Evolutionary conservation across 2,113 vertebrate genomes (phyloP).

Genomic region (Rhodinocichla rosea): DNA sequence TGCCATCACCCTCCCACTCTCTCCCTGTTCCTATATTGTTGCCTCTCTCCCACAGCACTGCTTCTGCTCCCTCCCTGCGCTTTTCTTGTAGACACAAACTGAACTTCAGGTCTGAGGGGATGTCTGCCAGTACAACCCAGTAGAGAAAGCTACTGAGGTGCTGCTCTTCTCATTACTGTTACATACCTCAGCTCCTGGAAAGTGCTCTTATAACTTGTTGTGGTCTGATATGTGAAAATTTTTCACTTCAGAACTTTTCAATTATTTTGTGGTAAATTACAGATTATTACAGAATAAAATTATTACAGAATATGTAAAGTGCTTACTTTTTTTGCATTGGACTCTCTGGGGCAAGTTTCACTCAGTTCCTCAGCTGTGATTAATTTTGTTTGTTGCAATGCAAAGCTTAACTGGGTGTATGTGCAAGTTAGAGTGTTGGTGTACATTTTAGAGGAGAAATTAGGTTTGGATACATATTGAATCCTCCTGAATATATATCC

Average conservation of each 20-base stretch:
- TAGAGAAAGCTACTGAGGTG: neutral
- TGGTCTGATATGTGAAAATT: neutral
- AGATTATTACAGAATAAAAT: no score
- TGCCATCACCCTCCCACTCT: constrained; percentile 49
- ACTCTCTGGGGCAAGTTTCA: neutral
- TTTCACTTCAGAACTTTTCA: neutral
- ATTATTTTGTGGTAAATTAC: neutral
- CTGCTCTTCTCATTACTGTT: neutral
- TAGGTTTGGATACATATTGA: neutral
- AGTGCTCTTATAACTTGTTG: neutral
- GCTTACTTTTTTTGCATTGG: neutral
- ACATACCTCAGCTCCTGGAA: neutral
- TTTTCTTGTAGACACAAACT: neutral
- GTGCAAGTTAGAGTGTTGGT: neutral
- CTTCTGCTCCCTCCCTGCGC: neutral
- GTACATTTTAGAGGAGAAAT: neutral
- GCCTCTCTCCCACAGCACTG: neutral
- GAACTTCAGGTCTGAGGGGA: neutral
- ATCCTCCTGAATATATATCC: no score
- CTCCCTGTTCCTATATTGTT: neutral
- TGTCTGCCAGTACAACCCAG: rapidly evolving
- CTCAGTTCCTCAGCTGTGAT: neutral
- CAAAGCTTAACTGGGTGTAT: neutral
- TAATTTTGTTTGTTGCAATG: neutral
- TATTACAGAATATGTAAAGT: neutral